Percentiles rank a stretch among this genome's conserved stretches.
Conservation (phyloP, 2,113 vertebrate species). For the Chionomys nivalis region DNA sequence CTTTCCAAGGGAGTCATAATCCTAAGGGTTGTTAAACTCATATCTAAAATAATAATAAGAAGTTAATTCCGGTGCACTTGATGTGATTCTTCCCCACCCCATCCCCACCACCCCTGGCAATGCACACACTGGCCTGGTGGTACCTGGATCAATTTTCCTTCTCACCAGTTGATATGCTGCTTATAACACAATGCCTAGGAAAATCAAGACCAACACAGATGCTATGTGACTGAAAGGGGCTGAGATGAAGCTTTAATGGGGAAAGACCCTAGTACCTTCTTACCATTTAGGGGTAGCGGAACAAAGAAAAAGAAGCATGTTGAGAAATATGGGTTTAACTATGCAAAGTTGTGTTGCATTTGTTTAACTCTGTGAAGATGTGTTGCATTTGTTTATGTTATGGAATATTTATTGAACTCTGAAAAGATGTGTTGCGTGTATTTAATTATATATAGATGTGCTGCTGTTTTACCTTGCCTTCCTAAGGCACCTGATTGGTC, state of each 20-base stretch:
- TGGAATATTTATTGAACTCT: background rate
- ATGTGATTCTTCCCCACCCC: conserved; percentile 62
- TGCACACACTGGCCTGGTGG: conserved; percentile 74
- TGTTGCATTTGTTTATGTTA: background rate
- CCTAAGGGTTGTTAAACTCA: conserved; percentile 56
- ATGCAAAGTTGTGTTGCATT: background rate
- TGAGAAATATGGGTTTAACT: background rate
- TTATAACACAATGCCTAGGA: conserved; percentile 76
- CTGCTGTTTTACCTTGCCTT: background rate
- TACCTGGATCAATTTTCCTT: conserved; percentile 79
- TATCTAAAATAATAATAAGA: conserved; percentile 74
- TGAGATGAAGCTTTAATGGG: conserved; percentile 3
- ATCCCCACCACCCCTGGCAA: conserved; percentile 31
- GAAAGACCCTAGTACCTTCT: background rate
- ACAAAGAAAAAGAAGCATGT: background rate
- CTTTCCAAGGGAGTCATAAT: conserved; percentile 43
- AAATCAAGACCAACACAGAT: conserved; percentile 84
- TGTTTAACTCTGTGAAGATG: background rate
- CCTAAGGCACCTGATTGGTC: background rate
- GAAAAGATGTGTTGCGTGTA: background rate
- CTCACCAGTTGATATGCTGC: conserved; percentile 83
- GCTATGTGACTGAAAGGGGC: conserved; percentile 46
- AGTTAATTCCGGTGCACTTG: conserved; percentile 65
- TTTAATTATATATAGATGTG: background rate
- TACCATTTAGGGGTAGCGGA: background rate